A percentile compares a stretch with the other conserved stretches of the same genome.
phyloP scores from a whole-genome alignment of 2,113 vertebrate species.

The Cathartes aura region DNA sequence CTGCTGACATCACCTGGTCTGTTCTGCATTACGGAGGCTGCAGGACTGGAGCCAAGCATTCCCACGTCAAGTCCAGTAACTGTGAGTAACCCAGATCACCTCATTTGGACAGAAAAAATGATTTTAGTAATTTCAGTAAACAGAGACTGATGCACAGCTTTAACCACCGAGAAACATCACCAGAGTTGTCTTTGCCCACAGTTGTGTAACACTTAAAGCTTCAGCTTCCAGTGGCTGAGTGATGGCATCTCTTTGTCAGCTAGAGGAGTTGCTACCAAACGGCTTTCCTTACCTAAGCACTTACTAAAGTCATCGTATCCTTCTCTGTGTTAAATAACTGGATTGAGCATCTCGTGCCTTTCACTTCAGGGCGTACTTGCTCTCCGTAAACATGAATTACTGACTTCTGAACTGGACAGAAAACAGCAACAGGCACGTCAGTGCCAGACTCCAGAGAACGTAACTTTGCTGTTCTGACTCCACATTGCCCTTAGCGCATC shows the following conservation, averaged over 20 bases:
- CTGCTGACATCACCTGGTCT: background rate
- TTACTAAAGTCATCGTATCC: too few relatives aligned
- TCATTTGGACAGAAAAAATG: background rate
- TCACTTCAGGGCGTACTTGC: too few relatives aligned
- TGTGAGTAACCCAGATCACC: background rate
- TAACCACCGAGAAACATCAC: accelerated
- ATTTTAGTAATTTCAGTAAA: background rate
- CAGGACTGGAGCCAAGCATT: background rate
- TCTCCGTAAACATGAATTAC: accelerated
- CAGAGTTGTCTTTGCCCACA: background rate
- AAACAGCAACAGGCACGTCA: background rate
- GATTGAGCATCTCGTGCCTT: background rate
- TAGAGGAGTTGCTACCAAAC: accelerated
- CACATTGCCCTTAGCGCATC: accelerated
- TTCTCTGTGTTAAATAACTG: background rate
- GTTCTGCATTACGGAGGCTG: accelerated
- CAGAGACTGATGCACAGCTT: background rate
- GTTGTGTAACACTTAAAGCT: too few relatives aligned
- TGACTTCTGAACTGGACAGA: background rate
- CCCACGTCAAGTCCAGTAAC: accelerated
- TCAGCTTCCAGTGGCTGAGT: background rate
- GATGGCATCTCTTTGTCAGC: background rate
- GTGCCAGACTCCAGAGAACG: background rate
- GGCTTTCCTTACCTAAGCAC: background rate
- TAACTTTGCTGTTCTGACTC: accelerated